These are phyloP conservation scores for Apamea crenata DNA, from an alignment of 2,888 invertebrate genomes.

Conservation along the genomic window DNA sequence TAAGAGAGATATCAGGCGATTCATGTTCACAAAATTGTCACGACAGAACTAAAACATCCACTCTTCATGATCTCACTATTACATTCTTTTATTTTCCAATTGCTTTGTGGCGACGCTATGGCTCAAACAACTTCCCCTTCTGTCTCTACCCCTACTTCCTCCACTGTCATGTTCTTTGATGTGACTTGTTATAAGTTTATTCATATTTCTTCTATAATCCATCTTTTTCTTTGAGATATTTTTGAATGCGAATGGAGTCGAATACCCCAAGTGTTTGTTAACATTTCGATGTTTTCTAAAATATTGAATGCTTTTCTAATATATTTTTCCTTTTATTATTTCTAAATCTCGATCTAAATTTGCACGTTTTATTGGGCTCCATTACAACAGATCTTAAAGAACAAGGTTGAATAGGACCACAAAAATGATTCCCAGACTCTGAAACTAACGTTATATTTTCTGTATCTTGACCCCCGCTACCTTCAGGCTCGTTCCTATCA, in stretches of 20 bases:
- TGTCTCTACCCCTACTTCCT: slow-evolving; percentile 69
- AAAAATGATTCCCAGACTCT: slow-evolving; percentile 76
- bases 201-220: slow-evolving; percentile 58
- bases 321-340: slow-evolving; percentile 27
- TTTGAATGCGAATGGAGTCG: slow-evolving; percentile 70
- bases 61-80: slow-evolving; percentile 82
- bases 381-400: slow-evolving; percentile 67
- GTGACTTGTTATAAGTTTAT: slow-evolving; percentile 64
- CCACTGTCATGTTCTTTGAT: slow-evolving; percentile 72
- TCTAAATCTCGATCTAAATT: slow-evolving; percentile 46
- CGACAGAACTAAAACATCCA: slow-evolving; percentile 76
- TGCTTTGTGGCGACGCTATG: slow-evolving; percentile 90
- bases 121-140: slow-evolving; percentile 80
- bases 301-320: slow-evolving; percentile 49
- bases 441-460: slow-evolving; percentile 90
- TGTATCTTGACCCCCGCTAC: slow-evolving; percentile 92
- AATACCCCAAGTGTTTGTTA: slow-evolving; percentile 42
- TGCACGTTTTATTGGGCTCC: slow-evolving; percentile 60
- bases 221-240: slow-evolving; percentile 70
- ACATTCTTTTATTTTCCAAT: slow-evolving; percentile 84
- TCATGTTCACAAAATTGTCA: slow-evolving; percentile 74
- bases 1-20: slow-evolving; percentile 64
- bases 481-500: slow-evolving; percentile 96
- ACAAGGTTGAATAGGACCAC: slow-evolving; percentile 70
- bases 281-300: slow-evolving; percentile 33